Evolutionary conservation across 2,797 vertebrate genomes (phyloP), one percentile per base, ranked within the genome.

Genomic region (Coranthus polyacanthus): DNA sequence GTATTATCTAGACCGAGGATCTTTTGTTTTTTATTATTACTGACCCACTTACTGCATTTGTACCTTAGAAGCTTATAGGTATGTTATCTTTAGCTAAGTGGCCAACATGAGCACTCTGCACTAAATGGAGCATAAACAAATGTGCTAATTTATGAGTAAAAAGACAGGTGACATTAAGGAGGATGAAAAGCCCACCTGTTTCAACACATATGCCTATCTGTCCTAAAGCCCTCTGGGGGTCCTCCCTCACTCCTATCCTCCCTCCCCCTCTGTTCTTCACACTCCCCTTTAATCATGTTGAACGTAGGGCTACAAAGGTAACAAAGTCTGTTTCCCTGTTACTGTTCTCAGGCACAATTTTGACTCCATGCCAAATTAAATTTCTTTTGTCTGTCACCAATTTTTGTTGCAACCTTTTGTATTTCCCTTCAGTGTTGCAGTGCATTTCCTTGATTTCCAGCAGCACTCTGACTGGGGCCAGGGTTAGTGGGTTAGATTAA

Each of bases 401-500:
- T 29, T 56, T 42, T 24, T 56, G 53, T 56, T 56, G 4, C 38
- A 41, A 59, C 13, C 18, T 38, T 42, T 45, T 17, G 17, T 16
- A 38, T 47, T 56, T 22, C 42, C 32, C 13, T 5, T n/a, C 12
- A 44, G 34, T 43, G 57, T 46, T 22, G 43, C 4, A 18, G 38
- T 54, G 52, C 52, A 11, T 73, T 47, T 55, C 13, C 51, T 47
- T 67, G 75, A 73, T 82, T 81, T 73, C 45, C 55, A 62, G 50
- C 38, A 58, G 52, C 39, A 34, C 34, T 2, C 53, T 54, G 65
- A 65, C 53, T 58, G 68, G 53, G 54, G 52, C 44, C 1, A 17
- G 50, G 69, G 63, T 82, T 75, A 80, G 66, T 6, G 8, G 61
- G 72, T 79, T 72, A 68, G 68, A 82, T 55, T 52, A 32, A n/a